A percentile compares a stretch with the other conserved stretches of the same genome.
Evolutionary conservation across 2,888 invertebrate species (phyloP).

Genomic region (Cataglyphis rosenhaueri): DNA sequence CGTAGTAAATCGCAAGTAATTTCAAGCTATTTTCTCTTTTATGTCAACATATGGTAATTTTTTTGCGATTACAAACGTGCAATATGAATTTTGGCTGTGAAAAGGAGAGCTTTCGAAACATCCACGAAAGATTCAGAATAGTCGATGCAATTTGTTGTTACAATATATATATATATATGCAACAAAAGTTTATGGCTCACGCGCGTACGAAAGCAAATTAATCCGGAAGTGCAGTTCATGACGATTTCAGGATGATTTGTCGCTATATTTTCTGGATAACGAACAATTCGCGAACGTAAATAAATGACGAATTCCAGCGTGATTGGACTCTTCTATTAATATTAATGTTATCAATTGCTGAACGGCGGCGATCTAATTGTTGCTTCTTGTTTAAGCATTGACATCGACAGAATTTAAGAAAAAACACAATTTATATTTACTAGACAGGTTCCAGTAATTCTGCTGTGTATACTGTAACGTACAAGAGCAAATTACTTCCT

Average conservation of each 20-base stretch:
- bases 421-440: background rate
- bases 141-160: conserved; percentile 18
- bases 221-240: conserved; percentile 66
- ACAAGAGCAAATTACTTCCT: conserved; percentile 27
- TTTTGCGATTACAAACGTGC: conserved; percentile 24
- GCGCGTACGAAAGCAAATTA: conserved; percentile 64
- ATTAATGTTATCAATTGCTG: background rate
- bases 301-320: conserved; percentile 19
- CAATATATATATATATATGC: conserved; percentile 17
- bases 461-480: conserved; percentile 18
- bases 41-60: background rate
- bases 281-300: conserved; percentile 30
- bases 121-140: conserved; percentile 16
- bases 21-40: background rate
- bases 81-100: background rate
- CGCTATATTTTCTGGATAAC: conserved; percentile 59
- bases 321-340: background rate
- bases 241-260: conserved; percentile 67
- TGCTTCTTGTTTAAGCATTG: conserved; percentile 34
- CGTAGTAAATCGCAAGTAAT: conserved; percentile 23
- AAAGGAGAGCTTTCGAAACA: conserved; percentile 4
- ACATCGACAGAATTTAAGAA: conserved; percentile 7
- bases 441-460: conserved; percentile 9
- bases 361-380: conserved; percentile 41
- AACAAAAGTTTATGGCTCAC: conserved; percentile 65